These are phyloP conservation scores for Piprites chloris DNA, from an alignment of 2,113 vertebrate genomes.

Conservation along the genomic window DNA sequence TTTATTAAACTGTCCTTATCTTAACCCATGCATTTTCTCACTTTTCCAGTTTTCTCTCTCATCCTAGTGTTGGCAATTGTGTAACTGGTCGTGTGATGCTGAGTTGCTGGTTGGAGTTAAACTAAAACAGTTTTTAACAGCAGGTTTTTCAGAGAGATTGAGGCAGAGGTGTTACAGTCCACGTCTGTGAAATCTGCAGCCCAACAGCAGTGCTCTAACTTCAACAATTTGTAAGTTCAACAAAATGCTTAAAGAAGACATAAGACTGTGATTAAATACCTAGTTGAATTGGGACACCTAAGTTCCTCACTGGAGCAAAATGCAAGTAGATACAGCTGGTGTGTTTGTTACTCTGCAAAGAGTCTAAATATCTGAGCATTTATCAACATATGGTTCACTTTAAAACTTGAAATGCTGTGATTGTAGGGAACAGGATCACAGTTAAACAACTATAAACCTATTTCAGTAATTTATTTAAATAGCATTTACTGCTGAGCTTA, in stretches of 20 bases:
- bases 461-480: background rate
- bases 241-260: background rate
- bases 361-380: background rate
- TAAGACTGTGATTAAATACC: background rate
- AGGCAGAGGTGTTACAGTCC: rapidly evolving
- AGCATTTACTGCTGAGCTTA: background rate
- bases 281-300: background rate
- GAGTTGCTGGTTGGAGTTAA: background rate
- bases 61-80: background rate
- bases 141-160: background rate
- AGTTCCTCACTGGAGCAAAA: background rate
- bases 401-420: background rate
- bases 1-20: background rate
- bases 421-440: background rate
- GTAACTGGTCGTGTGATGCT: background rate
- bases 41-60: background rate
- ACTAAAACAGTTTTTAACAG: background rate
- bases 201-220: background rate
- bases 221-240: background rate
- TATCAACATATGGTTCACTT: background rate
- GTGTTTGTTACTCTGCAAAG: background rate
- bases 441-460: background rate
- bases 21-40: background rate
- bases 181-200: background rate
- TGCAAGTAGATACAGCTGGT: background rate